phyloP scores from a whole-genome alignment of 1,140 invertebrate genomes.

The Drosophila leontia region DNA sequence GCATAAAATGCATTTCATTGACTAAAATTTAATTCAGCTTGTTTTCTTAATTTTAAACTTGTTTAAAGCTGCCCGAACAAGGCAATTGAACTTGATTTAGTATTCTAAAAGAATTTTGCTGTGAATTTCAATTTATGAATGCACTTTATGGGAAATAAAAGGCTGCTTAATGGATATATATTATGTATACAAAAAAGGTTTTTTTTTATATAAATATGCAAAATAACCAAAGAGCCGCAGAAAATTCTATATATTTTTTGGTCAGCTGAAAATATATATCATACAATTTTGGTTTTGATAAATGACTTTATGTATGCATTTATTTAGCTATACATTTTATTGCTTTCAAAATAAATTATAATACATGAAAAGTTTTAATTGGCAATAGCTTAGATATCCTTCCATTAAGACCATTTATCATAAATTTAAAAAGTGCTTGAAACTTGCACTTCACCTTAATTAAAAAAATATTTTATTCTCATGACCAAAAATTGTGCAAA shows the following conservation, averaged over 20 bases:
- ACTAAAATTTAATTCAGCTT: not conserved
- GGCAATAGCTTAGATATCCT: not conserved
- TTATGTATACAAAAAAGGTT: not conserved
- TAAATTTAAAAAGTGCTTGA: not conserved
- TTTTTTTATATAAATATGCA: not conserved
- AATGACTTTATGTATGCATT: not conserved
- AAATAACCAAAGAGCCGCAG: not conserved
- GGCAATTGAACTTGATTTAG: not conserved
- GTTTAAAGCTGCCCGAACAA: not conserved
- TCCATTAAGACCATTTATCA: not conserved
- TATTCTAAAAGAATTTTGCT: not conserved
- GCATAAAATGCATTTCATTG: not conserved
- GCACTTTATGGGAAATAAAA: not conserved
- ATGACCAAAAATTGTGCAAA: not conserved
- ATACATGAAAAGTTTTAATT: not conserved
- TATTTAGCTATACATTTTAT: not conserved
- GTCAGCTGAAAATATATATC: not conserved
- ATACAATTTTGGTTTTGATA: not conserved
- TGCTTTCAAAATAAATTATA: not conserved
- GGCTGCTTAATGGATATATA: not conserved
- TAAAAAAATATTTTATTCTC: not conserved
- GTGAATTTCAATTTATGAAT: not conserved
- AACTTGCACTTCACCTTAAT: not conserved
- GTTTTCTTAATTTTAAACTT: constrained; percentile 1
- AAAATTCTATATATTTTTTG: not conserved